A percentile compares a stretch with the other conserved stretches of the same genome.
Evolutionary conservation across 2,797 vertebrate genomes (phyloP).

Genomic region (Falco cherrug): DNA sequence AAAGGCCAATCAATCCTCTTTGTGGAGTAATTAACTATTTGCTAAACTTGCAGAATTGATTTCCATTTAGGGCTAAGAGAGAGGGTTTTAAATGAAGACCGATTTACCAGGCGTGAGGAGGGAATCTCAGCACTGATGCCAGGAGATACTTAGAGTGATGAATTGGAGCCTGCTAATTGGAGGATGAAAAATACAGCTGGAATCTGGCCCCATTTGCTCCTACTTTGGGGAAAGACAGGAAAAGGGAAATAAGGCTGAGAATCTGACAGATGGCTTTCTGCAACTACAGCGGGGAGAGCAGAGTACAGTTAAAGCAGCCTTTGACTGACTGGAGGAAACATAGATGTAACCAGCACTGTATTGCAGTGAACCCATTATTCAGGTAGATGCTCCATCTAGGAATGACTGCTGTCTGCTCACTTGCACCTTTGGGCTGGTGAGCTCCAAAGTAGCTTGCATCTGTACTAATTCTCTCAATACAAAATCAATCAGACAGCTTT

Average conservation of each 20-base stretch:
- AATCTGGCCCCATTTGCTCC: conserved; percentile 74
- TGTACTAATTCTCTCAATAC: not conserved
- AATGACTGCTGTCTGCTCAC: not conserved
- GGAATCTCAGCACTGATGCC: conserved; percentile 81
- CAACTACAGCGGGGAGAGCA: not conserved
- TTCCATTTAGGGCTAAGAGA: conserved; percentile 89
- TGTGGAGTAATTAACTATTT: conserved; percentile 92
- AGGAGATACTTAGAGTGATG: conserved; percentile 85
- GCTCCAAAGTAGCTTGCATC: not conserved
- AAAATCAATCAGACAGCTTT: not conserved
- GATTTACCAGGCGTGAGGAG: conserved; percentile 82
- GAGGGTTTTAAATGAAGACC: conserved; percentile 89
- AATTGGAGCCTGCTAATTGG: conserved; percentile 87
- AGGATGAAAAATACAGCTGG: conserved; percentile 79
- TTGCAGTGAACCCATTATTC: not conserved
- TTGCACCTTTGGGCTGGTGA: not conserved
- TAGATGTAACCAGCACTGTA: not conserved
- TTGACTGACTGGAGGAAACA: not conserved
- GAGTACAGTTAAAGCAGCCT: not conserved
- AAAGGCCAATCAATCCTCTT: conserved; percentile 87
- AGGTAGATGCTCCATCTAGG: not conserved
- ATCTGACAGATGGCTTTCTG: conserved; percentile 60
- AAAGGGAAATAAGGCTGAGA: conserved; percentile 43
- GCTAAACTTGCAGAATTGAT: conserved; percentile 94
- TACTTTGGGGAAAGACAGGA: conserved; percentile 68